Evolutionary conservation across 2,113 vertebrate species (phyloP).

Genomic region (Acrocephalus kingi): DNA sequence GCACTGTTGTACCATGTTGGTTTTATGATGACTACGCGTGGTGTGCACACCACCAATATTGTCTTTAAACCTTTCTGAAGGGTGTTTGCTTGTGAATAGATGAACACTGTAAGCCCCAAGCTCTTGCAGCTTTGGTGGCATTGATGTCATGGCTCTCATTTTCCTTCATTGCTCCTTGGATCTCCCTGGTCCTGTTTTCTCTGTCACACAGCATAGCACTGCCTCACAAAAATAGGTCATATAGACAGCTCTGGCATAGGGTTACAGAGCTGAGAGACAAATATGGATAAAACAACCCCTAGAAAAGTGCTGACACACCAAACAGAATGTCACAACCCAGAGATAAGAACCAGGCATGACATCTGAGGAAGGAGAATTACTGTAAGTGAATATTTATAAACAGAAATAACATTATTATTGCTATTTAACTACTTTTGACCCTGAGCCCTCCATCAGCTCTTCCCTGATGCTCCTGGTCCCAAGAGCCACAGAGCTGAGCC

Average conservation of each 20-base stretch:
- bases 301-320: neutral
- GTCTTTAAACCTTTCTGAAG: neutral
- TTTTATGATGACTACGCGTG: neutral
- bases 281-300: neutral
- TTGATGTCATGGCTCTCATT: neutral
- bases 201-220: fast-evolving
- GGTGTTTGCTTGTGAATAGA: neutral
- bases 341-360: neutral
- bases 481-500: neutral
- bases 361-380: neutral
- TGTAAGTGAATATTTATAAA: neutral
- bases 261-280: neutral
- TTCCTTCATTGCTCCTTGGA: neutral
- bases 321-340: neutral
- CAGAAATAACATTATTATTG: neutral
- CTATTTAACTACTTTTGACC: neutral
- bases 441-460: neutral
- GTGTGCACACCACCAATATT: neutral
- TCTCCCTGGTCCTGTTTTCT: neutral
- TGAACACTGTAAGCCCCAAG: neutral
- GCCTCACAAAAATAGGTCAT: neutral
- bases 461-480: neutral
- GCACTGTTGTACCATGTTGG: neutral
- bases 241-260: fast-evolving
- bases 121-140: neutral